These are phyloP conservation scores for Drosophila mimica DNA, from an alignment of 2,888 invertebrate species.

Conservation along the genomic window DNA sequence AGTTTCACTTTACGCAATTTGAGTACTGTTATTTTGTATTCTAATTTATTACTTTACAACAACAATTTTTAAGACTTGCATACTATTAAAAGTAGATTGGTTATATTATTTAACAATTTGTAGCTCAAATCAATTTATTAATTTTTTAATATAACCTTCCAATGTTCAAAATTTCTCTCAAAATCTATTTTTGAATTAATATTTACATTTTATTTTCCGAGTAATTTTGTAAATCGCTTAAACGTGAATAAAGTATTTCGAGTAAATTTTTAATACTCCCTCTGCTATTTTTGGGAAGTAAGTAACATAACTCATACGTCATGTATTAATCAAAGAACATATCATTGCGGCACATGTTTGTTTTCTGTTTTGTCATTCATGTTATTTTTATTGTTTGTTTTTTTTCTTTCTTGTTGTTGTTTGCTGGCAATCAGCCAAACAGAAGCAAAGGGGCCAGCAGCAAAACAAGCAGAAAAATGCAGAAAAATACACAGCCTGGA, in stretches of 20 bases:
- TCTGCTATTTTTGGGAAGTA: not conserved
- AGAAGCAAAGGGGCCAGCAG: conserved; percentile 1
- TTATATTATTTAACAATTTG: not conserved
- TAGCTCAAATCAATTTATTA: not conserved
- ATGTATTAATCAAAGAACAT: conserved; percentile 19
- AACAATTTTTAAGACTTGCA: not conserved
- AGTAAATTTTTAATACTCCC: not conserved
- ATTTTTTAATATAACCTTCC: not conserved
- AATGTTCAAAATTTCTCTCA: not conserved
- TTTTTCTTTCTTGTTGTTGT: conserved; percentile 45
- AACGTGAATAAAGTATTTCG: not conserved
- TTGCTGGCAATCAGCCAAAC: conserved; percentile 67
- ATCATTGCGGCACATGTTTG: conserved; percentile 29
- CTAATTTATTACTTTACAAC: not conserved
- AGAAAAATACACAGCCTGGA: conserved; percentile 21
- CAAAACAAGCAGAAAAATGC: conserved; percentile 15
- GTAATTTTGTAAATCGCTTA: not conserved
- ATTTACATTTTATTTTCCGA: not conserved
- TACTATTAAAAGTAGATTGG: not conserved
- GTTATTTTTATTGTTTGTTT: conserved; percentile 15
- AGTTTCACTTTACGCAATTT: not conserved
- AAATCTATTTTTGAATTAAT: not conserved
- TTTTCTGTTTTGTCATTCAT: conserved; percentile 39
- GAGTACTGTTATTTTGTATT: not conserved
- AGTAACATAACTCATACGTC: conserved; percentile 57